phyloP scores from a whole-genome alignment of 2,888 invertebrate species.

The Alloplasta piceator region DNA sequence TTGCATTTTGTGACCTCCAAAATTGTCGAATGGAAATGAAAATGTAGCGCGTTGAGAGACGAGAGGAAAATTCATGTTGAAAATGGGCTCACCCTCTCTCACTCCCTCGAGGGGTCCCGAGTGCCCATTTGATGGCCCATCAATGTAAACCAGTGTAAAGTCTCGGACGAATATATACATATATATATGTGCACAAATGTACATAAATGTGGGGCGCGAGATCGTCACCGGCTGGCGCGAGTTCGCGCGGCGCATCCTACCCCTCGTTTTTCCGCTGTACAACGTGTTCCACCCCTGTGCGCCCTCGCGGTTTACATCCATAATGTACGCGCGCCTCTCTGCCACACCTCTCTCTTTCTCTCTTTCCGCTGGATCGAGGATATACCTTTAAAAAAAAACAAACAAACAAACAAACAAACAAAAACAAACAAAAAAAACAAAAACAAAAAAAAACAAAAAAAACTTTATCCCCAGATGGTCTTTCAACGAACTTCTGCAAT shows the following conservation, averaged over 20 bases:
- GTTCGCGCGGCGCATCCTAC: slow-evolving; percentile 49
- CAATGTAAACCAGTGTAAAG: slow-evolving; percentile 80
- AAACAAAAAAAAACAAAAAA: neutral
- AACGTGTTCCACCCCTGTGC: slow-evolving; percentile 40
- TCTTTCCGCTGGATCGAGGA: neutral
- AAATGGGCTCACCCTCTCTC: slow-evolving; percentile 68
- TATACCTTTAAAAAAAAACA: neutral
- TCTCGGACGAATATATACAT: slow-evolving; percentile 62
- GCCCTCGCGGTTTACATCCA: slow-evolving; percentile 64
- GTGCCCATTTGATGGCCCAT: slow-evolving; percentile 78
- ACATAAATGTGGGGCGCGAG: slow-evolving; percentile 32
- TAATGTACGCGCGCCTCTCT: slow-evolving; percentile 49
- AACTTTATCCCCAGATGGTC: neutral
- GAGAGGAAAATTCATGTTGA: slow-evolving; percentile 67
- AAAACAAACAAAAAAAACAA: neutral
- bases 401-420: too few relatives aligned
- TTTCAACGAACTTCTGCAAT: neutral
- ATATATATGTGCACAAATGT: neutral
- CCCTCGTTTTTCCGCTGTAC: slow-evolving; percentile 51
- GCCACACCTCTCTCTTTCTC: slow-evolving; percentile 17
- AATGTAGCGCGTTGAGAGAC: slow-evolving; percentile 30
- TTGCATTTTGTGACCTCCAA: slow-evolving; percentile 2
- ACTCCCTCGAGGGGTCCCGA: slow-evolving; percentile 71
- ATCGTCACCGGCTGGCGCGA: slow-evolving; percentile 63
- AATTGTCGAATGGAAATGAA: slow-evolving; percentile 33